These are phyloP conservation scores for Spatulosminthurus flaviceps DNA, from an alignment of 2,888 invertebrate genomes.

Conservation along the genomic window DNA sequence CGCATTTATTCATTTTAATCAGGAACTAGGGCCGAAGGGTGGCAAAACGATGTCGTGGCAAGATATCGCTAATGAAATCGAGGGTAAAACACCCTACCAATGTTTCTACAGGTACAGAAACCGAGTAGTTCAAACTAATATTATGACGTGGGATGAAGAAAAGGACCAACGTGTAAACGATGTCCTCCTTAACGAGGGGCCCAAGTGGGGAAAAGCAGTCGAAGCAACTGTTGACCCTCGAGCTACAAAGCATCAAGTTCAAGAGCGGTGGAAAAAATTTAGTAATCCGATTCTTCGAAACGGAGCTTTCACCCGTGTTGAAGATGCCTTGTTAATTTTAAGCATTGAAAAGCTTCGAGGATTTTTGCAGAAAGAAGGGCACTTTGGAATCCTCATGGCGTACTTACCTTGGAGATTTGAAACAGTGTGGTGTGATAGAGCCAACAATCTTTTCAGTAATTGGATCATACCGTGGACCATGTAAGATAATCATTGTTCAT, in stretches of 20 bases:
- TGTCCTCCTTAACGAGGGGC: slow-evolving; percentile 45
- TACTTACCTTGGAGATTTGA: slow-evolving; percentile 62
- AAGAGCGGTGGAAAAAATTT: slow-evolving; percentile 59
- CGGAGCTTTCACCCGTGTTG: slow-evolving; percentile 59
- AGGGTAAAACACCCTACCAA: slow-evolving; percentile 51
- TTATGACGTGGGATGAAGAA: slow-evolving; percentile 51
- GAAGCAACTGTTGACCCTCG: slow-evolving; percentile 45
- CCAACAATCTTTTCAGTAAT: slow-evolving; percentile 59
- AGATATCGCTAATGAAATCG: slow-evolving; percentile 47
- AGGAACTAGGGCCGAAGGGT: not conserved
- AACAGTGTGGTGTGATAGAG: slow-evolving; percentile 61
- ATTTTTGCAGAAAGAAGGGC: slow-evolving; percentile 55
- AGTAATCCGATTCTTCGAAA: slow-evolving; percentile 55
- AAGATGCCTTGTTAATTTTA: slow-evolving; percentile 59
- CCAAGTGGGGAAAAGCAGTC: slow-evolving; percentile 56
- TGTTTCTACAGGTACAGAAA: slow-evolving; percentile 56
- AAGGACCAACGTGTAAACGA: slow-evolving; percentile 47
- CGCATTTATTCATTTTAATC: too few relatives aligned
- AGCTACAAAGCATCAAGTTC: slow-evolving; percentile 55
- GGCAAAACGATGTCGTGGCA: slow-evolving; percentile 44
- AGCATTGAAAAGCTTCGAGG: slow-evolving; percentile 58
- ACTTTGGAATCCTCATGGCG: slow-evolving; percentile 58
- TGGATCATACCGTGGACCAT: slow-evolving; percentile 63
- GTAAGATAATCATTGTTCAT: slow-evolving; percentile 50
- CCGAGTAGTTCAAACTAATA: slow-evolving; percentile 41